These are phyloP conservation scores for Smittia sp. DNA, from an alignment of 2,888 invertebrate species.

Conservation along the genomic window DNA sequence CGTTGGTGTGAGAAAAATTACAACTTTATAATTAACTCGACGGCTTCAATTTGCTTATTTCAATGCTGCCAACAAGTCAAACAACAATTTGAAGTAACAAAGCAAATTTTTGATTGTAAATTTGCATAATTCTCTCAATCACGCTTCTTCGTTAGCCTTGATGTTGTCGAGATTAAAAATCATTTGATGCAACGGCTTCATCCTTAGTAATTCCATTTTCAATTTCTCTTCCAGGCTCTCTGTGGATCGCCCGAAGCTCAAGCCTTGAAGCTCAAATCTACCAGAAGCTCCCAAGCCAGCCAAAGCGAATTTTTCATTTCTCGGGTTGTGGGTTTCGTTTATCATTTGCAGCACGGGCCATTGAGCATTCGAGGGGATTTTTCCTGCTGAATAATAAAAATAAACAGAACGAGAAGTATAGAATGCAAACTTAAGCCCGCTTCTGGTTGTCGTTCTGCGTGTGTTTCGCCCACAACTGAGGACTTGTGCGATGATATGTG, in stretches of 20 bases:
- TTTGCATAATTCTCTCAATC: not conserved
- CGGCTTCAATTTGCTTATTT: too few species aligned
- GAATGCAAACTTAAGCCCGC: constrained; percentile 1
- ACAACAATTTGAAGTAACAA: not conserved
- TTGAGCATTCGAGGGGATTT: not conserved
- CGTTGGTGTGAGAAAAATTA: too few species aligned
- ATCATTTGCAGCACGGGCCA: constrained; percentile 1
- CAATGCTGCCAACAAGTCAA: not conserved
- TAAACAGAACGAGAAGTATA: not conserved
- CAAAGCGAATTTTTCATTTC: not conserved
- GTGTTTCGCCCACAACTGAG: not conserved
- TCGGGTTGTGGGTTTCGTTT: not conserved
- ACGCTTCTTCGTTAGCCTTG: not conserved
- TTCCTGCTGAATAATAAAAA: not conserved
- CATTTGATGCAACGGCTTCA: constrained; percentile 5
- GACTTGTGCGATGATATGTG: not conserved
- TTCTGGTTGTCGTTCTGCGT: not conserved
- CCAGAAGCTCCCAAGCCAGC: not conserved
- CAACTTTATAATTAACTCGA: too few species aligned
- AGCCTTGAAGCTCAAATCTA: not conserved
- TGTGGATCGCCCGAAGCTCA: not conserved
- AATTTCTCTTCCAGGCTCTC: constrained; percentile 8
- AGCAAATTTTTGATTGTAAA: not conserved
- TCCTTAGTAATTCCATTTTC: not conserved
- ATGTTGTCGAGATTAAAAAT: not conserved